Conservation (phyloP, 2,113 vertebrate species). For the Microcebus griseorufus region DNA sequence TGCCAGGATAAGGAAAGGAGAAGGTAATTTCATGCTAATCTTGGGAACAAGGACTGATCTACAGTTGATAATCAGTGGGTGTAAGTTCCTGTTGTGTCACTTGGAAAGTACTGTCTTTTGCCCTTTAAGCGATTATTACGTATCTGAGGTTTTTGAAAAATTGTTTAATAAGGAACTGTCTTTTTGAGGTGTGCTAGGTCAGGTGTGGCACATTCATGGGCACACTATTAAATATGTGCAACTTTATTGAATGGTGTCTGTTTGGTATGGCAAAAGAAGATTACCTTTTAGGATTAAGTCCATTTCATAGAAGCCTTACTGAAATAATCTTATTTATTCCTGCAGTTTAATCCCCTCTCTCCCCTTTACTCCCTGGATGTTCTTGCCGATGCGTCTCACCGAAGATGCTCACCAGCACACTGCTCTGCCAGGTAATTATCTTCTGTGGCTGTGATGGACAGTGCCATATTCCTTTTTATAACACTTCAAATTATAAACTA, state of each 20-base stretch:
- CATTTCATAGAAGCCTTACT: constrained; percentile 64
- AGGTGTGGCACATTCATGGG: neutral
- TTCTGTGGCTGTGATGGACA: neutral
- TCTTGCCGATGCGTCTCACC: constrained; percentile 89
- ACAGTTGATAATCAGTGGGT: neutral
- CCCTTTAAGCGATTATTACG: neutral
- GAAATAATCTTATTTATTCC: constrained; percentile 71
- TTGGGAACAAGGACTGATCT: neutral
- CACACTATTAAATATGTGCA: neutral
- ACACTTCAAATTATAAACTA: neutral
- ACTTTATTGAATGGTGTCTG: neutral
- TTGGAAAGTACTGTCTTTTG: constrained; percentile 27
- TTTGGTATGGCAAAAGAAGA: neutral
- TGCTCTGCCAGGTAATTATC: constrained; percentile 90
- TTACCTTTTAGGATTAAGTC: neutral
- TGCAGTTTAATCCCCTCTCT: constrained; percentile 92
- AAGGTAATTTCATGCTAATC: constrained; percentile 3
- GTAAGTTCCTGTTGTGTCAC: neutral
- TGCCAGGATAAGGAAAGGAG: neutral
- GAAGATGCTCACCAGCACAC: constrained; percentile 89
- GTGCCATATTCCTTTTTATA: neutral
- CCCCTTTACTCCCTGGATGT: constrained; percentile 92
- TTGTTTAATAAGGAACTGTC: constrained; percentile 1
- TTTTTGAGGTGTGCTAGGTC: neutral
- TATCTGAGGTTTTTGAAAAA: constrained; percentile 24